Percentiles rank a stretch among this genome's conserved stretches.
Conservation (phyloP, 2,113 vertebrate genomes). For the Brevimyrus niger region DNA sequence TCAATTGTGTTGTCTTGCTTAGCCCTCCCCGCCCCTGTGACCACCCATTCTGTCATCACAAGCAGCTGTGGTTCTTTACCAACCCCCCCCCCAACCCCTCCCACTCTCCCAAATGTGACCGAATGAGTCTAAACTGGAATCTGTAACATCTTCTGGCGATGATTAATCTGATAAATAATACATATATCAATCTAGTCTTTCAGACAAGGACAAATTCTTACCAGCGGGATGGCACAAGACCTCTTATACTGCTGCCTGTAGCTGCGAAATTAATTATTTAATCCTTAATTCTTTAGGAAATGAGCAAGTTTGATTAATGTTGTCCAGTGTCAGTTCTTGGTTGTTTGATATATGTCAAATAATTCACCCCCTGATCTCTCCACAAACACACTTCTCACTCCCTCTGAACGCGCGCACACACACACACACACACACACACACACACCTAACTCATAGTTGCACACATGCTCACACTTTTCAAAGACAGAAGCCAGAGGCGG, state of each 20-base stretch:
- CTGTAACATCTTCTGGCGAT: conserved; percentile 79
- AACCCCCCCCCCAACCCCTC: not conserved
- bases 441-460: not conserved
- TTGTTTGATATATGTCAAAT: conserved; percentile 97
- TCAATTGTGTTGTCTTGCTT: conserved; percentile 42
- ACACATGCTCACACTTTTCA: conserved; percentile 22
- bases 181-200: conserved; percentile 99
- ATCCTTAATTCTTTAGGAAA: conserved; percentile 98
- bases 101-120: conserved; percentile 44
- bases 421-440: conserved; percentile 22
- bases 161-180: conserved; percentile 99
- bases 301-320: conserved; percentile 98
- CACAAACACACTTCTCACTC: conserved; percentile 9
- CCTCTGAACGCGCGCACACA: not conserved
- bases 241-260: conserved; percentile 89
- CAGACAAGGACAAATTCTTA: conserved; percentile 99
- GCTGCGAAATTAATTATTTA: conserved; percentile 98
- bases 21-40: conserved; percentile 42
- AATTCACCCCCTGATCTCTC: conserved; percentile 63
- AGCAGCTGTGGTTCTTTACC: conserved; percentile 44
- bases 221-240: conserved; percentile 87
- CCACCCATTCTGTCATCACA: conserved; percentile 45
- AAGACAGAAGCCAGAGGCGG: conserved; percentile 74
- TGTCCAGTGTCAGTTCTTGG: conserved; percentile 80
- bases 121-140: conserved; percentile 71